Evolutionary conservation across 2,113 vertebrate genomes (phyloP).

Genomic region (Daphoenositta chrysoptera): DNA sequence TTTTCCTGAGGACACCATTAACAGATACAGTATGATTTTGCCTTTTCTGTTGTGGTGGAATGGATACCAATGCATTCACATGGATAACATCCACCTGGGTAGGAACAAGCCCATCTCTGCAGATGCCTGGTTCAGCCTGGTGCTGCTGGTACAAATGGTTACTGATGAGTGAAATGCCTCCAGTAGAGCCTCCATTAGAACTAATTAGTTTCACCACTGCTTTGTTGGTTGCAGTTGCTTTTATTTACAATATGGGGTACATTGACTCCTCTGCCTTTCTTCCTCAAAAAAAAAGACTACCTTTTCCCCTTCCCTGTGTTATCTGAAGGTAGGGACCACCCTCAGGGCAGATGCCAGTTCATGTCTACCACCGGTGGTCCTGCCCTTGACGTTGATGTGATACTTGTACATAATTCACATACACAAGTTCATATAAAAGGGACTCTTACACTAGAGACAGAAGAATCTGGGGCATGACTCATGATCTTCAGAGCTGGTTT

Average conservation of each 20-base stretch:
- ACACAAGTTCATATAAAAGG: background rate
- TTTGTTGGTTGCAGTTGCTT: background rate
- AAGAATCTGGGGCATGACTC: background rate
- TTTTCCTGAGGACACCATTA: background rate
- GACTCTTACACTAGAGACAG: background rate
- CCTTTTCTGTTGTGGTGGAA: background rate
- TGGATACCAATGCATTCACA: background rate
- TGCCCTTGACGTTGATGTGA: background rate
- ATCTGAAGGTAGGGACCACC: background rate
- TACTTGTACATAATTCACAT: background rate
- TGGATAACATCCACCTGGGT: background rate
- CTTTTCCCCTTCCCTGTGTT: background rate
- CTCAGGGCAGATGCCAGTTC: background rate
- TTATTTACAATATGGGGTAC: background rate
- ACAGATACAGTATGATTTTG: background rate
- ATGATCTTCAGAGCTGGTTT: background rate
- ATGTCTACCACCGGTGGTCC: background rate
- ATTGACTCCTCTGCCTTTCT: background rate
- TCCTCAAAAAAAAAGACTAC: background rate
- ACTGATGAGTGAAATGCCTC: background rate
- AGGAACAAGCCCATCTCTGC: background rate
- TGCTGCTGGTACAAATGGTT: background rate
- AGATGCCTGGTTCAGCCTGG: background rate
- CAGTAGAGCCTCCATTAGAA: background rate
- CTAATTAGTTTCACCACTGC: background rate